These are phyloP conservation scores for Salminus brasiliensis DNA, from an alignment of 2,113 vertebrate genomes.

Conservation along the genomic window DNA sequence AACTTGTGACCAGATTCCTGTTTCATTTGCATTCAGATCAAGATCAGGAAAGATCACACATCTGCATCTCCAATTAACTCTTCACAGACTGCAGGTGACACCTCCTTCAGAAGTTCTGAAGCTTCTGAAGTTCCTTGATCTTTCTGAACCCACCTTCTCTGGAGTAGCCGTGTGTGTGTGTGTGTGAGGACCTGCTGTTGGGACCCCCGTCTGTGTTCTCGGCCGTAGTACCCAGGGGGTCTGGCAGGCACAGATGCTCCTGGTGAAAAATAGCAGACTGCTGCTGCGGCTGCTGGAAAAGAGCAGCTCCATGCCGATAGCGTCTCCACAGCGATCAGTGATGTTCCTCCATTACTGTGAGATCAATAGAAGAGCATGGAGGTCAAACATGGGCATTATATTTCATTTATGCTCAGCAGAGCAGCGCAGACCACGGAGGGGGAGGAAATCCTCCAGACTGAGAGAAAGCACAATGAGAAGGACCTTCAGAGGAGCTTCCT, in stretches of 20 bases:
- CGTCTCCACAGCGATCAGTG: background rate
- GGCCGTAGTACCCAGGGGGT: background rate
- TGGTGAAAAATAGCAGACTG: conserved; percentile 22
- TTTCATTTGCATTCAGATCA: too few species aligned
- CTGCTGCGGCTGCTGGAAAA: conserved; percentile 7
- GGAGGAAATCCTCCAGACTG: background rate
- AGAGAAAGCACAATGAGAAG: background rate
- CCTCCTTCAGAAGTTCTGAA: background rate
- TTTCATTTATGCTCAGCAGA: background rate
- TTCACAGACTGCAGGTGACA: background rate
- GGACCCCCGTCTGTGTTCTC: conserved; percentile 19
- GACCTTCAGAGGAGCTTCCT: background rate
- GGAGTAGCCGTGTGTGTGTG: background rate
- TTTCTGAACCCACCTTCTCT: background rate
- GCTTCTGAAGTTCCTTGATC: background rate
- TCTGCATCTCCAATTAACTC: background rate
- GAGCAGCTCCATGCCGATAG: background rate
- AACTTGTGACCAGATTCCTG: too few species aligned
- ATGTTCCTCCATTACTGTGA: background rate
- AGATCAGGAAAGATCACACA: background rate
- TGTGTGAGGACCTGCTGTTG: conserved; percentile 7
- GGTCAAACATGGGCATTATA: background rate
- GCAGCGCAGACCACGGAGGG: background rate
- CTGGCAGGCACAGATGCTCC: conserved; percentile 32
- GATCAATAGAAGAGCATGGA: background rate